Conservation (phyloP, 2,113 vertebrate genomes). For the Pogona vitticeps region DNA sequence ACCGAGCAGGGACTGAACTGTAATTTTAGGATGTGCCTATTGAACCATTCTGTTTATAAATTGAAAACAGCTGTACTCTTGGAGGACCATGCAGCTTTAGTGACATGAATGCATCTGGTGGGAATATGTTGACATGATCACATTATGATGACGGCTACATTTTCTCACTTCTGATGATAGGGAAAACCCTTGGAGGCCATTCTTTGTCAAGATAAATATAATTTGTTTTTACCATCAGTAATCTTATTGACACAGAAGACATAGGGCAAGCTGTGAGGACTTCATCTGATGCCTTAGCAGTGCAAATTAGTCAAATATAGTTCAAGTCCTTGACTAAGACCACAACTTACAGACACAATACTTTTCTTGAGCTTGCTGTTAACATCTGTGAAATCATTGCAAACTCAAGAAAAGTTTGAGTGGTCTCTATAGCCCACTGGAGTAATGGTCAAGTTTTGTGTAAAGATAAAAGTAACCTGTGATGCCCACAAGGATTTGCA, state of each 20-base stretch:
- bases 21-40: background rate
- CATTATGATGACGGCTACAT: conserved; percentile 8
- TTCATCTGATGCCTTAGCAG: background rate
- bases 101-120: conserved; percentile 11
- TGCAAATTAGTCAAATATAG: conserved; percentile 3
- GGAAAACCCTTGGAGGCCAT: conserved; percentile 8
- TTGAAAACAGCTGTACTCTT: background rate
- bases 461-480: background rate
- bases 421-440: background rate
- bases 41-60: background rate
- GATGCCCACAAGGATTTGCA: background rate
- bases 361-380: conserved; percentile 4
- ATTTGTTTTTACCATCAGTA: conserved; percentile 9
- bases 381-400: background rate
- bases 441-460: background rate
- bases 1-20: background rate
- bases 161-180: conserved; percentile 17
- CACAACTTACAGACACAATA: conserved; percentile 17
- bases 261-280: conserved; percentile 1
- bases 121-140: conserved; percentile 7
- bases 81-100: background rate
- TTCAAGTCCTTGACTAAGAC: conserved; percentile 25
- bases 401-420: background rate
- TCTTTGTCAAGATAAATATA: conserved; percentile 22
- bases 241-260: background rate